Conservation (phyloP, 2,888 invertebrate genomes). For the Holacanthella duospinosa region DNA sequence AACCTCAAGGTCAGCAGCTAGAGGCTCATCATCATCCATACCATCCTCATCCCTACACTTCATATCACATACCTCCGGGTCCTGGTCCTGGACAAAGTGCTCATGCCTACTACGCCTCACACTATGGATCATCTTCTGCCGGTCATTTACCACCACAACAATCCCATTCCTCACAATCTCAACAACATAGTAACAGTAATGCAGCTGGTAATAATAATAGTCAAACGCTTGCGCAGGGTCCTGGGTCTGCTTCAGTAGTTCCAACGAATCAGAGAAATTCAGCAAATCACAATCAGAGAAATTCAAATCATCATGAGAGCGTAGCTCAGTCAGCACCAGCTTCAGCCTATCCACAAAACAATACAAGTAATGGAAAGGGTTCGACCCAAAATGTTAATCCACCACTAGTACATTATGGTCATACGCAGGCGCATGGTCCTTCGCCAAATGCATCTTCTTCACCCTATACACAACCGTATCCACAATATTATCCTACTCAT, state of each 20-base stretch:
- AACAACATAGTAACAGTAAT: background rate
- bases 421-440: background rate
- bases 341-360: background rate
- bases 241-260: too few relatives aligned
- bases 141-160: background rate
- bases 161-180: background rate
- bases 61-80: background rate
- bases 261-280: background rate
- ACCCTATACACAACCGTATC: conserved; percentile 7
- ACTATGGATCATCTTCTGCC: background rate
- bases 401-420: background rate
- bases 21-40: conserved; percentile 15
- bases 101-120: background rate
- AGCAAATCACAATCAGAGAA: background rate
- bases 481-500: conserved; percentile 16
- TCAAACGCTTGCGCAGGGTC: background rate
- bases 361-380: background rate
- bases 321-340: background rate
- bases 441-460: background rate
- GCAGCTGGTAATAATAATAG: background rate
- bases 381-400: background rate
- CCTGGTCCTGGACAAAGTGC: background rate
- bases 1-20: conserved; percentile 15
- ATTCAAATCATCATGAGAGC: background rate
- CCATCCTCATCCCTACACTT: conserved; percentile 11